These are phyloP conservation scores for Carettochelys insculpta DNA, from an alignment of 2,113 vertebrate species.

Conservation along the genomic window DNA sequence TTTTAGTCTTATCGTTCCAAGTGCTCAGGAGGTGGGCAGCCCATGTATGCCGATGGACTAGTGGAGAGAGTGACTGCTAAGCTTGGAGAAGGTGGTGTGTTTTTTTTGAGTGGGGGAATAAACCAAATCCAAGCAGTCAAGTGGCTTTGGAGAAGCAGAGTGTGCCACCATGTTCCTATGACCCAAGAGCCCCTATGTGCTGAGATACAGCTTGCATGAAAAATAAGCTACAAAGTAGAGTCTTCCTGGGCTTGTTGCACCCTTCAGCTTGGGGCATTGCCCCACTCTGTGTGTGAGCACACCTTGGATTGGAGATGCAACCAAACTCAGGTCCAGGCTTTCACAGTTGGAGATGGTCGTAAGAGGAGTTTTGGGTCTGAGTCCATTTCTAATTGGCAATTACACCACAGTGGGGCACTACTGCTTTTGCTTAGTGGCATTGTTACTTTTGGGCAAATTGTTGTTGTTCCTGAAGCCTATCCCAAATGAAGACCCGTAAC, in stretches of 20 bases:
- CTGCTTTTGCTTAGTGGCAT: not conserved
- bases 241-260: too few relatives aligned
- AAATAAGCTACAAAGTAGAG: too few relatives aligned
- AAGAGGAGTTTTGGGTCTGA: not conserved
- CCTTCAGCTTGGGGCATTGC: too few relatives aligned
- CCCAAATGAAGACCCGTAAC: not conserved
- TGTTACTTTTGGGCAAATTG: not conserved
- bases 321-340: not conserved
- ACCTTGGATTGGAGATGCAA: too few relatives aligned
- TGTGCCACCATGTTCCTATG: not conserved
- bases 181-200: too few relatives aligned
- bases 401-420: not conserved
- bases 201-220: too few relatives aligned
- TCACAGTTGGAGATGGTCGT: not conserved
- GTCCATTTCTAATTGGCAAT: not conserved
- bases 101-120: not conserved
- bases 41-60: not conserved
- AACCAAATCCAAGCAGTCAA: not conserved
- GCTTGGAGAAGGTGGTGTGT: not conserved
- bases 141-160: not conserved
- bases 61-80: not conserved
- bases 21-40: not conserved
- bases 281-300: too few relatives aligned
- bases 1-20: not conserved
- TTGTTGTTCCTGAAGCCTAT: not conserved